phyloP scores from a whole-genome alignment of 1,140 invertebrate species.

The Formica selysi region DNA sequence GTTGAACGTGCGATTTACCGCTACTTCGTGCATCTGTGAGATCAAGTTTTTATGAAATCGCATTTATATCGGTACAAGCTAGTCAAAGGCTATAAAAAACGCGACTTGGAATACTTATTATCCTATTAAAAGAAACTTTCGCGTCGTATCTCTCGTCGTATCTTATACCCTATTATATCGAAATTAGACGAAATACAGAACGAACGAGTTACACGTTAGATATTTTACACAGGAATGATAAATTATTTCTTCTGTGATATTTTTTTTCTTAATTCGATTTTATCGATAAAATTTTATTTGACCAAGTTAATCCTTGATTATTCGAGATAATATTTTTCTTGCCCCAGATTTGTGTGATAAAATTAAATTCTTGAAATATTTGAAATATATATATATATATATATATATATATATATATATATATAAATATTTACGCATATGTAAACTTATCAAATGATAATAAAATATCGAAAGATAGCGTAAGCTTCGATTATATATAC shows the following conservation, averaged over 20 bases:
- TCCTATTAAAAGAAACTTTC: conserved; percentile 66
- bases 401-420: background rate
- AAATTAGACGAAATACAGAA: background rate
- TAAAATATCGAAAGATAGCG: too few species aligned
- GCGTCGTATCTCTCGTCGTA: background rate
- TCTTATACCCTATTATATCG: background rate
- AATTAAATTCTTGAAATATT: background rate
- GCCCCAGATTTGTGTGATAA: background rate
- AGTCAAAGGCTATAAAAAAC: conserved; percentile 59
- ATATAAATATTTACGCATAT: too few species aligned
- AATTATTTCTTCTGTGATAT: background rate
- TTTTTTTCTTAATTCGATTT: background rate
- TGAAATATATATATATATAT: background rate
- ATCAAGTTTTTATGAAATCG: background rate
- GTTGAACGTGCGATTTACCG: background rate
- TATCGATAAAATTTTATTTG: background rate
- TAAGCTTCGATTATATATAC: too few species aligned
- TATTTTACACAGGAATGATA: background rate
- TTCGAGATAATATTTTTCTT: conserved; percentile 5
- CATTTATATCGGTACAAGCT: background rate
- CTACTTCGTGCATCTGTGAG: background rate
- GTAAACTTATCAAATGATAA: too few species aligned
- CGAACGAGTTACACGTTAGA: background rate
- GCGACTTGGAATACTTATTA: conserved; percentile 46
- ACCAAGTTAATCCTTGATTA: background rate